phyloP scores from a whole-genome alignment of 2,888 invertebrate genomes.

The Dexiosoma caninum region DNA sequence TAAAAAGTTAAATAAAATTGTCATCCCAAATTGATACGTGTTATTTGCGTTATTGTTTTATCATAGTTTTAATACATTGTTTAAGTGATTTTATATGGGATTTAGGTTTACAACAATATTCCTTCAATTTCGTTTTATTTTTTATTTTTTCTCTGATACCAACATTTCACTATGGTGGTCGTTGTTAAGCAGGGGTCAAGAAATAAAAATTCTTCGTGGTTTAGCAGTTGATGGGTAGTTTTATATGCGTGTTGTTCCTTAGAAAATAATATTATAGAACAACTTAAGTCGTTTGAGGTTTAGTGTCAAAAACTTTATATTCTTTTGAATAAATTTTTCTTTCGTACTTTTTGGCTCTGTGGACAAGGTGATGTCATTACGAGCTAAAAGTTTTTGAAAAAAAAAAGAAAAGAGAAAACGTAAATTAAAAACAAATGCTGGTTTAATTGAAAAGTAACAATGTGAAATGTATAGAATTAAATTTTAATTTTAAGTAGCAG shows the following conservation, averaged over 20 bases:
- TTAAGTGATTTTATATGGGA: conserved; percentile 59
- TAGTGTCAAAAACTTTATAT: conserved; percentile 54
- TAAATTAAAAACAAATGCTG: neutral
- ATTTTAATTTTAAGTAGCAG: neutral
- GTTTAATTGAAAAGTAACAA: neutral
- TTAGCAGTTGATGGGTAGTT: conserved; percentile 12
- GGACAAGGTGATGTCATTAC: neutral
- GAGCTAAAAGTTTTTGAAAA: neutral
- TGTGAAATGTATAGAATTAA: neutral
- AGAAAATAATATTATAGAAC: neutral
- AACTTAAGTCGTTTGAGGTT: conserved; percentile 50
- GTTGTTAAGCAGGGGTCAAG: neutral
- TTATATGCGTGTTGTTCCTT: neutral
- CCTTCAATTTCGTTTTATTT: conserved; percentile 29
- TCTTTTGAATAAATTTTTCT: conserved; percentile 4
- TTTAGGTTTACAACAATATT: conserved; percentile 40
- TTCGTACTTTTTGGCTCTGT: neutral
- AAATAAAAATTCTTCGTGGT: neutral
- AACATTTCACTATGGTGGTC: neutral
- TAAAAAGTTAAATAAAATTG: conserved; percentile 49
- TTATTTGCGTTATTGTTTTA: conserved; percentile 60
- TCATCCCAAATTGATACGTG: conserved; percentile 61
- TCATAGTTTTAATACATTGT: conserved; percentile 52
- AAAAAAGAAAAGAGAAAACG: too few species aligned
- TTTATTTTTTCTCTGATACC: neutral